phyloP scores from a whole-genome alignment of 2,888 invertebrate genomes.

The Mythimna albipuncta region DNA sequence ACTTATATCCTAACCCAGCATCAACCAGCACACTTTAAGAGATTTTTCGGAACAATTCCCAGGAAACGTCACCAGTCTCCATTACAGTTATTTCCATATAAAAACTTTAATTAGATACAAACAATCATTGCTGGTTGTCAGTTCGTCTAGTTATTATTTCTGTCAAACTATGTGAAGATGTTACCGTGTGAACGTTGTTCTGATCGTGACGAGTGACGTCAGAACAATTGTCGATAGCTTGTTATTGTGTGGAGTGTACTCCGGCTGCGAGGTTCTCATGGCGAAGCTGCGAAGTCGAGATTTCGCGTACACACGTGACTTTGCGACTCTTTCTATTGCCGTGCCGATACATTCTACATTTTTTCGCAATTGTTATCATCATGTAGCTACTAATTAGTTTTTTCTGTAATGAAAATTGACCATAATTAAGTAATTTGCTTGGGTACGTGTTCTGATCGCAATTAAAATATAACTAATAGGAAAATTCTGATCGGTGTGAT shows the following conservation, averaged over 20 bases:
- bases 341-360: constrained; percentile 58
- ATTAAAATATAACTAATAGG: background rate
- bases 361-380: constrained; percentile 54
- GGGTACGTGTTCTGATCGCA: background rate
- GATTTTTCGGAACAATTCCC: constrained; percentile 42
- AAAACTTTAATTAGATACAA: constrained; percentile 69
- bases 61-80: constrained; percentile 42
- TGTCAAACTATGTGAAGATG: constrained; percentile 70
- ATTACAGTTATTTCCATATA: constrained; percentile 58
- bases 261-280: constrained; percentile 77
- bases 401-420: constrained; percentile 2
- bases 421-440: background rate
- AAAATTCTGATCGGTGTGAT: background rate
- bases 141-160: constrained; percentile 72
- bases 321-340: constrained; percentile 65
- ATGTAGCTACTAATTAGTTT: constrained; percentile 11
- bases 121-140: constrained; percentile 71
- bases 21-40: constrained; percentile 32
- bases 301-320: constrained; percentile 82
- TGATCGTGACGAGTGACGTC: constrained; percentile 83
- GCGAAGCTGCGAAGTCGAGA: constrained; percentile 65
- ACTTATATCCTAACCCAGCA: constrained; percentile 25
- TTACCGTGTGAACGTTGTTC: constrained; percentile 83
- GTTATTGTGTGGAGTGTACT: constrained; percentile 69
- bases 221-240: constrained; percentile 81